These are phyloP conservation scores for Dasypus novemcinctus DNA, from an alignment of 2,113 vertebrate genomes.

Conservation along the genomic window DNA sequence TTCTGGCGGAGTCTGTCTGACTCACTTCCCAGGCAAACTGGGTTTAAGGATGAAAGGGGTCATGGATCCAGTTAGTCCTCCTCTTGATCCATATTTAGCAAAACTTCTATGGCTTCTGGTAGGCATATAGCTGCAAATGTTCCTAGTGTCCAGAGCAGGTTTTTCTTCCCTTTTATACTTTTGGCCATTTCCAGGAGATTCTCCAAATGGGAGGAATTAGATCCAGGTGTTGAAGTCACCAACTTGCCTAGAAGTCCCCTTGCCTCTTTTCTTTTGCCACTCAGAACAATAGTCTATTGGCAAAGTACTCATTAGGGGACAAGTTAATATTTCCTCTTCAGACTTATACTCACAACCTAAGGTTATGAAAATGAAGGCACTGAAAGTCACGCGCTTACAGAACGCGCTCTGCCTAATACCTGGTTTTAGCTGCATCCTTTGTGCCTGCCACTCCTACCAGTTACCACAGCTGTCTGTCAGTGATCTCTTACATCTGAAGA, in stretches of 20 bases:
- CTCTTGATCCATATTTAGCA: background rate
- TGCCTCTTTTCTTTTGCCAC: background rate
- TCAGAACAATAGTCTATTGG: background rate
- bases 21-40: background rate
- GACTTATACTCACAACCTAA: background rate
- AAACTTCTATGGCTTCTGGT: background rate
- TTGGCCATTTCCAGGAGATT: background rate
- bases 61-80: background rate
- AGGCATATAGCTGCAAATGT: background rate
- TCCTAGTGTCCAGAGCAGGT: background rate
- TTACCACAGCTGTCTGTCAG: conserved; percentile 29
- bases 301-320: background rate
- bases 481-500: conserved; percentile 61
- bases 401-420: background rate
- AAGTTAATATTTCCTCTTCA: conserved; percentile 23
- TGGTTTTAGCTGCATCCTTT: background rate
- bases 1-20: background rate
- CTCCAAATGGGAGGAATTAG: background rate
- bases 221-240: background rate
- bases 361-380: background rate
- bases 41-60: background rate
- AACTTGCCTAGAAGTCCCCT: background rate
- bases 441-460: background rate
- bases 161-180: background rate
- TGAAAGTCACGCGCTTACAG: background rate